phyloP scores from a whole-genome alignment of 1,140 invertebrate species.

The Pseudomyrmex flavicornis region DNA sequence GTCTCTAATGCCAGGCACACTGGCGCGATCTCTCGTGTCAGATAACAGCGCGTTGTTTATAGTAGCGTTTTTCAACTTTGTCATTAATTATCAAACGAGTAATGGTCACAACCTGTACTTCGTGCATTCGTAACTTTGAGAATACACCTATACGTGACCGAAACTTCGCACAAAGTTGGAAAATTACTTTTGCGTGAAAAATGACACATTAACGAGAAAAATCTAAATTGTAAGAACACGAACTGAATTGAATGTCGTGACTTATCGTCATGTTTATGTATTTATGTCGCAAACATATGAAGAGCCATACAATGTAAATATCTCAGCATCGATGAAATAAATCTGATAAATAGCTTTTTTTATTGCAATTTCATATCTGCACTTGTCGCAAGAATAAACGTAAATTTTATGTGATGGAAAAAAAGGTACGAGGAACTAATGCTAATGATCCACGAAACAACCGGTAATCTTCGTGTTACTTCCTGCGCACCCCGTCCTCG shows the following conservation, averaged over 20 bases:
- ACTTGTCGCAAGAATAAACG: neutral
- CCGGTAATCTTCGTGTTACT: conserved; percentile 49
- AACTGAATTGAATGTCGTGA: conserved; percentile 7
- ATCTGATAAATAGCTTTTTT: neutral
- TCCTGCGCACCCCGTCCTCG: conserved; percentile 15
- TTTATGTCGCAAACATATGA: neutral
- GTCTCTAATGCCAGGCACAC: conserved; percentile 1
- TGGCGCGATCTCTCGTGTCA: conserved; percentile 16
- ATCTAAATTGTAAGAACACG: neutral
- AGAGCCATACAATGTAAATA: neutral
- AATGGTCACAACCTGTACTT: neutral
- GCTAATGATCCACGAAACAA: conserved; percentile 15
- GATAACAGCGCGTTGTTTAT: conserved; percentile 38
- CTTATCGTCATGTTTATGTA: neutral
- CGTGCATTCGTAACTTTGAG: neutral
- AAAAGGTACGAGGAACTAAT: neutral
- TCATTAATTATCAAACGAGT: conserved; percentile 34
- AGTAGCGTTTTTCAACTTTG: neutral
- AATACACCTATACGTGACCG: neutral
- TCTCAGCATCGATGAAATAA: neutral
- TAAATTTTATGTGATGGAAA: neutral
- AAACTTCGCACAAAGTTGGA: conserved; percentile 1
- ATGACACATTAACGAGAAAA: neutral
- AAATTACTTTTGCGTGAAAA: conserved; percentile 12
- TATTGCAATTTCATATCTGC: neutral